phyloP scores from a whole-genome alignment of 2,888 invertebrate genomes.

The Cyrtodaria siliqua region DNA sequence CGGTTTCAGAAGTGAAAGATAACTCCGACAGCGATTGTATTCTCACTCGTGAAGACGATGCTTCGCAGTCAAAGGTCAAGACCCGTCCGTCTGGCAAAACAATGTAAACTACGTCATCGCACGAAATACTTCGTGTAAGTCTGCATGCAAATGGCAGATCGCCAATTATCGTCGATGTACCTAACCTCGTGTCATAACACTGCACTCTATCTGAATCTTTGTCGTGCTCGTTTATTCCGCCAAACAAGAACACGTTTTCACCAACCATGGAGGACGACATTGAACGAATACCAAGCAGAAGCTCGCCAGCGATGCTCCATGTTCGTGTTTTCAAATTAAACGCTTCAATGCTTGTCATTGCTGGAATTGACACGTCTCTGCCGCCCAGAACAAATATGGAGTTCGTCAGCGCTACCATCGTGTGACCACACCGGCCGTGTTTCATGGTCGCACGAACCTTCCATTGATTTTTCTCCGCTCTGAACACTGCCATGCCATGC shows the following conservation, averaged over 20 bases:
- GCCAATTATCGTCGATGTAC: conserved; percentile 70
- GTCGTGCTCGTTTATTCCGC: conserved; percentile 75
- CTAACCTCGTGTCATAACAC: conserved; percentile 72
- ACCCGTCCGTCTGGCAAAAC: conserved; percentile 75
- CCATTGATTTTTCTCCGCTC: conserved; percentile 76
- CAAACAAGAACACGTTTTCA: conserved; percentile 75
- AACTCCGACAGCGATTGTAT: conserved; percentile 57
- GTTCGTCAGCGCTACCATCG: conserved; percentile 74
- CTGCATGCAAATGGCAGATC: conserved; percentile 76
- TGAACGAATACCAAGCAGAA: conserved; percentile 72
- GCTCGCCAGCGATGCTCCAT: conserved; percentile 73
- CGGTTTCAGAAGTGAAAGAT: conserved; percentile 58
- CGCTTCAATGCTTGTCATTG: conserved; percentile 75
- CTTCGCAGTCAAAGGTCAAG: conserved; percentile 63
- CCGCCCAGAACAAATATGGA: conserved; percentile 77
- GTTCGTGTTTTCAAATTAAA: conserved; percentile 72
- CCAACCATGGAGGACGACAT: conserved; percentile 74
- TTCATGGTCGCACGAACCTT: conserved; percentile 72
- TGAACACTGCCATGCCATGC: conserved; percentile 73
- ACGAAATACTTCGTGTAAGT: conserved; percentile 71
- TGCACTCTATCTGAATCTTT: conserved; percentile 76
- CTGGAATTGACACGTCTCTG: conserved; percentile 73
- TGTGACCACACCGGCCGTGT: conserved; percentile 77
- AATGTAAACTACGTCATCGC: conserved; percentile 71
- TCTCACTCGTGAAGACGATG: conserved; percentile 30